Evolutionary conservation across 2,888 invertebrate species (phyloP).

Genomic region (Melinopterus prodromus): DNA sequence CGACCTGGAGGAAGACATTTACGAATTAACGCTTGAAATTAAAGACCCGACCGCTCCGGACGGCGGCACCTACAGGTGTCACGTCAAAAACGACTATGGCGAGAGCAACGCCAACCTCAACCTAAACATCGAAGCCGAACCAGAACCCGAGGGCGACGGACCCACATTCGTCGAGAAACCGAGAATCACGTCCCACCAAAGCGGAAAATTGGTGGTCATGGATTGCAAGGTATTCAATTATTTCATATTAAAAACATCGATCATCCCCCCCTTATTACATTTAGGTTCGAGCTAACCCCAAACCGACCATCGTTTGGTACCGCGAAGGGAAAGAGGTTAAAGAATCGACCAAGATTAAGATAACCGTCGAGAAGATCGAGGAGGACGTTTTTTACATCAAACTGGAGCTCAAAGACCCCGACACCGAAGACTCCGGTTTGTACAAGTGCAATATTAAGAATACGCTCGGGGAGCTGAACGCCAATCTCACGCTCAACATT

Average conservation of each 20-base stretch:
- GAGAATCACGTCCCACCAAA: constrained; percentile 83
- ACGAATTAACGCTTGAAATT: constrained; percentile 85
- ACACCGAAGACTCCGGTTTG: constrained; percentile 94
- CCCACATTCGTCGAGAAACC: constrained; percentile 95
- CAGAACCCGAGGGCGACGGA: constrained; percentile 92
- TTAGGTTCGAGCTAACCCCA: constrained; percentile 71
- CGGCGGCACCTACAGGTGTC: constrained; percentile 91
- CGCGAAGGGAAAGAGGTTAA: constrained; percentile 80
- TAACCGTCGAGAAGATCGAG: constrained; percentile 74
- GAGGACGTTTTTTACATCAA: constrained; percentile 88
- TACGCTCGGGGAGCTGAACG: constrained; percentile 94
- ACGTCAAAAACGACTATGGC: constrained; percentile 94
- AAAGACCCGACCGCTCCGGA: constrained; percentile 84
- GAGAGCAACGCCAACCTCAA: constrained; percentile 97
- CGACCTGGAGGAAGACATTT: constrained; percentile 83
- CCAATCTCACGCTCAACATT: constrained; percentile 96
- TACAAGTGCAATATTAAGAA: constrained; percentile 99
- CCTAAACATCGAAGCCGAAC: constrained; percentile 95
- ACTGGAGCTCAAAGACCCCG: constrained; percentile 88
- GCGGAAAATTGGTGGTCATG: constrained; percentile 86
- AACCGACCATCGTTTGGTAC: constrained; percentile 84
- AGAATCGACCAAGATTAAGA: constrained; percentile 83
- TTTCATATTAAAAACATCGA: neutral
- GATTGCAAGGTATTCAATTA: constrained; percentile 74
- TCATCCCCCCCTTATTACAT: neutral